Evolutionary conservation across 2,797 vertebrate species (phyloP).

Genomic region (Nyctibius grandis): DNA sequence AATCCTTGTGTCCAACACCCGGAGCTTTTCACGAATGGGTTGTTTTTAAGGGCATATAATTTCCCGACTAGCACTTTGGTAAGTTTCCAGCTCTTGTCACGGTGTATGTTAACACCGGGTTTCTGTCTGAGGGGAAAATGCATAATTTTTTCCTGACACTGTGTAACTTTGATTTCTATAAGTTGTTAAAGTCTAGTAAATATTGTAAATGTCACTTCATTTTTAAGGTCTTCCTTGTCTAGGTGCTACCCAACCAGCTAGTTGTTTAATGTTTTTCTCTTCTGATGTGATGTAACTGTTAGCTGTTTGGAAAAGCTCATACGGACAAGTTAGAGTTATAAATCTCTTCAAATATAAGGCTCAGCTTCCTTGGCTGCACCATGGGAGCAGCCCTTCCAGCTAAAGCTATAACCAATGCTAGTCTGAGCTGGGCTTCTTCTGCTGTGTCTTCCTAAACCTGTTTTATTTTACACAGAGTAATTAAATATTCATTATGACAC

Average conservation of each 20-base stretch:
- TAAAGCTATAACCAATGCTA: neutral
- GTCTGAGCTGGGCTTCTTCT: neutral
- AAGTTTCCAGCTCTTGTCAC: neutral
- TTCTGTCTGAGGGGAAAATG: neutral
- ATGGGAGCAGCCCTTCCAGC: neutral
- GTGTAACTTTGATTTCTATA: neutral
- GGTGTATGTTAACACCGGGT: neutral
- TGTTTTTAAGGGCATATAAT: neutral
- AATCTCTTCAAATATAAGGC: neutral
- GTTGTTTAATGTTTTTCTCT: neutral
- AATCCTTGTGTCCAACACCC: neutral
- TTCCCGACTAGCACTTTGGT: neutral
- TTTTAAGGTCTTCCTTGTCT: neutral
- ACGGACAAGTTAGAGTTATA: neutral
- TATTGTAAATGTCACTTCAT: neutral
- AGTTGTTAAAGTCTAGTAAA: neutral
- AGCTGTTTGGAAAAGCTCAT: neutral
- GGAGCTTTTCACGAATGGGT: neutral
- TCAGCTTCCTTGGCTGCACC: neutral
- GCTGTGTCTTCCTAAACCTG: neutral
- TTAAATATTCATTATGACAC: constrained; percentile 14
- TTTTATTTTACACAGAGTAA: constrained; percentile 12
- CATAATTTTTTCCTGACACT: neutral
- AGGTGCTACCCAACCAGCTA: neutral
- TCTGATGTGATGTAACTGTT: neutral